phyloP scores from a whole-genome alignment of 1,140 invertebrate genomes.

The Muscidifurax raptorellus region DNA sequence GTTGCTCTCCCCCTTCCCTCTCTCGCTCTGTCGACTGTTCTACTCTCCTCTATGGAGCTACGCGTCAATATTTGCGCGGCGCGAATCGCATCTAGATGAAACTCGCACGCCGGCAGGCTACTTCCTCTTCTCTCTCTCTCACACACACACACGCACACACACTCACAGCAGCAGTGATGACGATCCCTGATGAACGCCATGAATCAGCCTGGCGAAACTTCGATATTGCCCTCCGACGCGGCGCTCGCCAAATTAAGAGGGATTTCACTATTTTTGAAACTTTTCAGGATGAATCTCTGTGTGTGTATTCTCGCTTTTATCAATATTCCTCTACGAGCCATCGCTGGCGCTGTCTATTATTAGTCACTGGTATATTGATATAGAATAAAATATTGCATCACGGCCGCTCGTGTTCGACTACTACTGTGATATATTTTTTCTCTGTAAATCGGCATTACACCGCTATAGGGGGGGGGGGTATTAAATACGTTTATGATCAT shows the following conservation, averaged over 20 bases:
- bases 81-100: constrained; percentile 48
- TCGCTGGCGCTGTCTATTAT: not conserved
- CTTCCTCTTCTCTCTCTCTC: not conserved
- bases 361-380: not conserved
- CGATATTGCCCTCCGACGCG: constrained; percentile 8
- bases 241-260: constrained; percentile 26
- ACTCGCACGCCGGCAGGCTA: not conserved
- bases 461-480: too few species aligned
- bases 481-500: not conserved
- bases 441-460: too few species aligned
- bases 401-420: not conserved
- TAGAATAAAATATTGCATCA: not conserved
- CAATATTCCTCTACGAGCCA: not conserved
- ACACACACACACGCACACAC: not conserved
- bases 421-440: not conserved
- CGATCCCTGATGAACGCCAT: constrained; percentile 38
- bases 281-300: not conserved
- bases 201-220: constrained; percentile 31
- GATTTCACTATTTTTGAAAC: constrained; percentile 3
- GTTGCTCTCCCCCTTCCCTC: not conserved
- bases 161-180: not conserved
- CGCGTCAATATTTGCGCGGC: constrained; percentile 50
- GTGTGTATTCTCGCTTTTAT: not conserved
- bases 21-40: not conserved
- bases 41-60: constrained; percentile 1